These are phyloP conservation scores for Tyrannus savana DNA, from an alignment of 2,113 vertebrate species.

Conservation along the genomic window DNA sequence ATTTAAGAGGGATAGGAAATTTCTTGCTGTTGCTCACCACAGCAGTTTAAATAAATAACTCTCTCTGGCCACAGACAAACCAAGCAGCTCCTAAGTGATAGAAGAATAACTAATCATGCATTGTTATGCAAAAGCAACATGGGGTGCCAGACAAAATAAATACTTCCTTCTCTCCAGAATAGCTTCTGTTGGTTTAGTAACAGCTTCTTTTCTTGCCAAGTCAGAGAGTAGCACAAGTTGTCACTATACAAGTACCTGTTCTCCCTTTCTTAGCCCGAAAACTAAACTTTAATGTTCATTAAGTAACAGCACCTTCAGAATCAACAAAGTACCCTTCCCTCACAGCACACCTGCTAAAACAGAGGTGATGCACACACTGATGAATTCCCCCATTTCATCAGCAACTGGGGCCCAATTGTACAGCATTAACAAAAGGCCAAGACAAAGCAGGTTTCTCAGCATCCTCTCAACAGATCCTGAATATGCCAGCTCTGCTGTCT, in stretches of 20 bases:
- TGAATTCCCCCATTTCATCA: neutral
- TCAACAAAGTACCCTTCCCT: neutral
- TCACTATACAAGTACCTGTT: neutral
- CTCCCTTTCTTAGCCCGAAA: neutral
- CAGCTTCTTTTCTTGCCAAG: neutral
- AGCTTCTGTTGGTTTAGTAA: neutral
- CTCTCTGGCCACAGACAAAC: neutral
- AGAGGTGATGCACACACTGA: neutral
- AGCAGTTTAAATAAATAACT: neutral
- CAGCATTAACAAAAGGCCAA: neutral
- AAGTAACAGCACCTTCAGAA: neutral
- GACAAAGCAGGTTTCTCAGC: neutral
- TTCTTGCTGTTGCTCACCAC: neutral
- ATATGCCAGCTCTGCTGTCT: neutral
- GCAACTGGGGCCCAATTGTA: neutral
- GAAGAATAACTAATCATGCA: neutral
- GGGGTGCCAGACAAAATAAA: constrained; percentile 14
- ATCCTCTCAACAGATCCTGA: neutral
- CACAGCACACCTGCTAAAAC: neutral
- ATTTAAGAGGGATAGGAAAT: neutral
- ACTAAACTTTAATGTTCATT: neutral
- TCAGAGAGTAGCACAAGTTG: neutral
- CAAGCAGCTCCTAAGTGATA: neutral
- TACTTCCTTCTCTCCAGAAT: neutral
- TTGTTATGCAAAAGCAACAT: neutral